Conservation (phyloP, 1,140 invertebrate species). For the Saxidomus purpurata region DNA sequence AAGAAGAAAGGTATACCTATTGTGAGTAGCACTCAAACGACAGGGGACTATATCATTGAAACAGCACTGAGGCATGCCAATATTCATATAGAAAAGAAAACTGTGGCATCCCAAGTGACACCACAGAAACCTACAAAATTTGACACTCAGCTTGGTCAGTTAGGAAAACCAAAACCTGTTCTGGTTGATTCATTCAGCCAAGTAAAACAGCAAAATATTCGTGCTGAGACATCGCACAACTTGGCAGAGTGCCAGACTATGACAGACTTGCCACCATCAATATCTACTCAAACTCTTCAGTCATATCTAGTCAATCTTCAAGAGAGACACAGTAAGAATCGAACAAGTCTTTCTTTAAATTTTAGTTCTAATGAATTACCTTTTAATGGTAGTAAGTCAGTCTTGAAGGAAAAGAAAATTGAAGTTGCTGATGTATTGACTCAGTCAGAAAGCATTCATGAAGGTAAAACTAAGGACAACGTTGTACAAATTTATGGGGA, state of each 20-base stretch:
- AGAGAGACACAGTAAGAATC: background rate
- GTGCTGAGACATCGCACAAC: conserved; percentile 53
- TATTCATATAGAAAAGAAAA: conserved; percentile 51
- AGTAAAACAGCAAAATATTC: conserved; percentile 52
- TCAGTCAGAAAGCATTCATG: too few species aligned
- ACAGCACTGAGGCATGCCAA: conserved; percentile 48
- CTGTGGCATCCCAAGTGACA: conserved; percentile 56
- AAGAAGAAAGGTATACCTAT: conserved; percentile 7
- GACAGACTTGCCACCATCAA: conserved; percentile 45
- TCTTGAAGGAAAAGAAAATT: background rate
- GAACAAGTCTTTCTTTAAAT: background rate
- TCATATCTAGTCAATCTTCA: conserved; percentile 48
- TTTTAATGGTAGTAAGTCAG: background rate
- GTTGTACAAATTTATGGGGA: conserved; percentile 7
- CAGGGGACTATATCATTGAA: conserved; percentile 54
- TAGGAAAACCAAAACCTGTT: background rate
- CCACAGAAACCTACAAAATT: conserved; percentile 39
- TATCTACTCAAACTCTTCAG: conserved; percentile 60
- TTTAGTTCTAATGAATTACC: background rate
- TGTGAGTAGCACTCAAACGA: conserved; percentile 56
- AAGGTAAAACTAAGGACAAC: background rate
- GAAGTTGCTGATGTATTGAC: too few species aligned
- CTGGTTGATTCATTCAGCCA: conserved; percentile 60
- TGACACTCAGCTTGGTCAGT: too few species aligned
- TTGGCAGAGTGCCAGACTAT: conserved; percentile 51